phyloP scores from a whole-genome alignment of 1,140 invertebrate genomes.

The Ylistrum balloti region DNA sequence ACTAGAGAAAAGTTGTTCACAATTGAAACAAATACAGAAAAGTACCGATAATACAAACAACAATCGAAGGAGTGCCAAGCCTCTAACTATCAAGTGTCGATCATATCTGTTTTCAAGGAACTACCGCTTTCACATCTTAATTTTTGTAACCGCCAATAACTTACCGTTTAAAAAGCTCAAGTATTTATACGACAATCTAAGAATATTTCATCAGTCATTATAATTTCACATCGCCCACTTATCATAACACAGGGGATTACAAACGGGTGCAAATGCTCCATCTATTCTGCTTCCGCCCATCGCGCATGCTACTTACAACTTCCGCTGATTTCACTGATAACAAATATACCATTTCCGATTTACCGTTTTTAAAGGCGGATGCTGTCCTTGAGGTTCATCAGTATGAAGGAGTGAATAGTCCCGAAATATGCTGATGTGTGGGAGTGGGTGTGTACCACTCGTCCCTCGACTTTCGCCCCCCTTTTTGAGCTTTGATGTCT shows the following conservation, averaged over 20 bases:
- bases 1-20: no score
- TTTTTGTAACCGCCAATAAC: no score
- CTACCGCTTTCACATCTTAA: no score
- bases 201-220: background rate
- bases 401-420: background rate
- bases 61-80: background rate
- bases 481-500: no score
- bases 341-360: background rate
- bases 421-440: background rate
- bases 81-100: no score
- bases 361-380: background rate
- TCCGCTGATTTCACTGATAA: background rate
- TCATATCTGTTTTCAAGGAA: no score
- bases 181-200: no score
- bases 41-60: background rate
- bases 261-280: background rate
- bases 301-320: conserved; percentile 26
- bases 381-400: background rate
- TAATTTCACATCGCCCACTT: background rate
- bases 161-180: no score
- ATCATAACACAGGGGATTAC: background rate
- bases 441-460: background rate
- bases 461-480: no score
- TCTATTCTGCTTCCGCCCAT: background rate
- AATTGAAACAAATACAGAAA: no score